Conservation (phyloP, 2,888 invertebrate genomes). For the Mamestra brassicae region DNA sequence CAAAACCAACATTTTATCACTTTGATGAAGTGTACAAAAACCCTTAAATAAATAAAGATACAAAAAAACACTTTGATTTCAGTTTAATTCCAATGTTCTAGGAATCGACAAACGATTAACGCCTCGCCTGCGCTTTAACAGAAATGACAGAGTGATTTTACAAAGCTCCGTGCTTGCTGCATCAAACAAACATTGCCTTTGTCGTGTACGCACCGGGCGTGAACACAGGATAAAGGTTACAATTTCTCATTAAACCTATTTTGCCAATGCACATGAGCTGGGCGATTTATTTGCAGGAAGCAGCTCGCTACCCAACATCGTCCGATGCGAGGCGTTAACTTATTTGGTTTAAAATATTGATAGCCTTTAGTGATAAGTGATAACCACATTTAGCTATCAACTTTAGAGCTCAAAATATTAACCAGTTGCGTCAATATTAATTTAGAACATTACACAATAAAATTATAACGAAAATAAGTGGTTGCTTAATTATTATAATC, state of each 20-base stretch:
- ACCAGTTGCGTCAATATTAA: conserved; percentile 17
- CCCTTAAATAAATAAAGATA: too few relatives aligned
- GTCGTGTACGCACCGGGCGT: not conserved
- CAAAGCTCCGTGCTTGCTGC: not conserved
- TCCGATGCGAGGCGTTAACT: not conserved
- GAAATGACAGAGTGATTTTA: not conserved
- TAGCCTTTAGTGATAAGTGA: conserved; percentile 38
- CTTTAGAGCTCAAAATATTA: conserved; percentile 22
- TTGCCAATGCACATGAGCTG: not conserved
- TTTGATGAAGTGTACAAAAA: not conserved
- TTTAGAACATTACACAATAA: conserved; percentile 4
- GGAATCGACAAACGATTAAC: not conserved
- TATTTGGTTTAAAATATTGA: conserved; percentile 1
- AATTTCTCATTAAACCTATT: not conserved
- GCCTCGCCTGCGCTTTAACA: not conserved
- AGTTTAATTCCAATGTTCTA: not conserved
- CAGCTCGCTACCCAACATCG: not conserved
- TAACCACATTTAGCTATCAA: conserved; percentile 25
- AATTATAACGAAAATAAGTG: not conserved
- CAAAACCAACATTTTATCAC: not conserved
- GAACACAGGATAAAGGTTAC: not conserved
- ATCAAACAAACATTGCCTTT: not conserved
- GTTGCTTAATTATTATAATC: not conserved
- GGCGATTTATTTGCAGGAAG: not conserved
- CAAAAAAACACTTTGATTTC: not conserved